Evolutionary conservation across 2,797 vertebrate genomes (phyloP), one percentile per base, ranked within the genome.

Genomic region (Megalops cyprinoides): DNA sequence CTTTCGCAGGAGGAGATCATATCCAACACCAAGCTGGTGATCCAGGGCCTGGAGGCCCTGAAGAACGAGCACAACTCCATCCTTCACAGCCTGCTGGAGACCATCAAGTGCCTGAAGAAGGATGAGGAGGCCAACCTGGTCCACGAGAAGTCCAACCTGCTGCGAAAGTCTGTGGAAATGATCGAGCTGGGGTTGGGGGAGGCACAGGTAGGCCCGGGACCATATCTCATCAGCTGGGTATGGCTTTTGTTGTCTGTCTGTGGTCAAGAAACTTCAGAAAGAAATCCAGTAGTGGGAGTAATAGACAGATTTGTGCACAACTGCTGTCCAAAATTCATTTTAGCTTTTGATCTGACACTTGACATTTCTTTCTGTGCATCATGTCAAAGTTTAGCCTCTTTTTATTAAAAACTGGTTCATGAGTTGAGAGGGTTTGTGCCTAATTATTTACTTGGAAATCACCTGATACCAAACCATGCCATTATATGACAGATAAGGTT

Each of bases 1-100:
- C 93, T 99, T 83, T 96, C 96, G 82, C 98, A 99, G 93, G 97
- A 99, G 88, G 98, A 99, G 91, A 99, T 99, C n/a, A 97, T 99
- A 92, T 98, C 97, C 46, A 98, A 98, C 91, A 99, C 98, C 0
- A 97, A 97, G 87, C 91, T 98, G 88, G 98, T 99, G 84, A 98
- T 98, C 92, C 98, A 99, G 88, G 98, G 98, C 0, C 93, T 99
- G 83, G 98, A 99, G 90, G 98, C 98, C 4, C 93, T 99, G 71
- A 98, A 97, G 92, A 99, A 97, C 37, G 98, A 99, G 77, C 98
- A 99, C 90, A 98, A 99, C 92, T 98, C 98, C 65, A 99, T 99
- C 89, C 94, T 99, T 84, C 97, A 99, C 89, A 99, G 97, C 91
- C 94, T 99, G 76, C 92, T 98, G 88, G 98, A 99, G 86, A 99